Evolutionary conservation across 2,797 vertebrate genomes (phyloP), one percentile per base, ranked within the genome.

Genomic region (Myotis pilosus): DNA sequence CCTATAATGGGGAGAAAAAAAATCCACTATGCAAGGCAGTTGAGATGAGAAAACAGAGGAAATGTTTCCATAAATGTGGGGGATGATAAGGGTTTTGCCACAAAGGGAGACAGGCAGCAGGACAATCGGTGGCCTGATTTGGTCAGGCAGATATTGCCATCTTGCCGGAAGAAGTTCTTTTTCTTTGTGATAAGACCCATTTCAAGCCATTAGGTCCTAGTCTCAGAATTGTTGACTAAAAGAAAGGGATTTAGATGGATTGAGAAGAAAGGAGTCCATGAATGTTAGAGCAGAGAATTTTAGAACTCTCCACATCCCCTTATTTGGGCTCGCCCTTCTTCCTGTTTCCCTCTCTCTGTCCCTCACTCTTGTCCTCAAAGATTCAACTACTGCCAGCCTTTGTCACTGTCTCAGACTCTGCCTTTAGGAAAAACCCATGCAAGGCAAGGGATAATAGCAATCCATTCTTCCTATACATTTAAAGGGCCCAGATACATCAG

Each of bases 201-300:
- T 85, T 80, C 69, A 72, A 57, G 28, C 36, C 69, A 83, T 89
- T 82, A 84, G 80, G 25, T 71, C 20, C 76, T 78, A 36, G 10
- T 74, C 22, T 69, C 30, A 20, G 28, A 92, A 80, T 1, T 75
- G 20, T 80, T 96, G 57, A 95, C n/a, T 72, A n/a, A 86, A 92
- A 84, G 57, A 75, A 91, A 91, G 23, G n/a, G 36, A 87, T 55
- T 93, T 75, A 86, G 20, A 89, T 28, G 25, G 33, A 30, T 8
- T 49, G 72, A 89, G 44, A 78, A 38, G 11, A 82, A 69, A 79
- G 15, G 53, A 23, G 17, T 80, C 44, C 78, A 25, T 57, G 22
- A 33, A 69, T 89, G 2, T 49, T 87, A 25, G n/a, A 91, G 20
- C 28, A 93, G 47, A 68, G 19, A 75, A 87, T 85, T 76, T 94